Percentiles rank a stretch among this genome's conserved stretches.
These are phyloP conservation scores for Plebejus anna DNA, from an alignment of 2,888 invertebrate genomes.

Conservation along the genomic window DNA sequence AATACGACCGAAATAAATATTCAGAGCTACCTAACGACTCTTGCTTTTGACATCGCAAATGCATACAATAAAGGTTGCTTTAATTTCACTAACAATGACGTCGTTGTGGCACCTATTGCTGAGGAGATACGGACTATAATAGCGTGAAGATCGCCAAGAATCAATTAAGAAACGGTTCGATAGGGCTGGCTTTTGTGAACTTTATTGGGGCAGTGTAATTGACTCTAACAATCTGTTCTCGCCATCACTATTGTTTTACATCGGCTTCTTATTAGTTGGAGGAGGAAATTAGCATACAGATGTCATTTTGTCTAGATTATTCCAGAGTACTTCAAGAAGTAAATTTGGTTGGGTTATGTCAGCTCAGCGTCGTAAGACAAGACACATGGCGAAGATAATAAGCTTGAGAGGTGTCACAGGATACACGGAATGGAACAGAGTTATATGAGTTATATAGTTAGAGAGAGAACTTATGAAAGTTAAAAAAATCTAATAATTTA, in stretches of 20 bases:
- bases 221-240: slow-evolving; percentile 32
- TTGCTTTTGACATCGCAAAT: slow-evolving; percentile 16
- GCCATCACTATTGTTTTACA: slow-evolving; percentile 5
- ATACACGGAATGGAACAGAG: too few species aligned
- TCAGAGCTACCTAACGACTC: slow-evolving; percentile 9
- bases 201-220: slow-evolving; percentile 31
- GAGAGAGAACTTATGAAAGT: too few species aligned
- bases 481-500: too few species aligned
- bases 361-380: too few species aligned
- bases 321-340: too few species aligned
- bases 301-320: too few species aligned
- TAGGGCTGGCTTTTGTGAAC: slow-evolving; percentile 29
- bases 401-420: too few species aligned
- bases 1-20: slow-evolving; percentile 18
- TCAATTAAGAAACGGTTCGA: slow-evolving; percentile 33
- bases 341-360: too few species aligned
- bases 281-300: not conserved
- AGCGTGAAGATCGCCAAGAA: slow-evolving; percentile 26
- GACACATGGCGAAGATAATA: too few species aligned
- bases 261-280: not conserved
- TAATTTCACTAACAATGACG: slow-evolving; percentile 17
- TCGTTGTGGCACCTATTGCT: not conserved
- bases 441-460: too few species aligned
- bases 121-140: not conserved
- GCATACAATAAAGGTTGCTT: slow-evolving; percentile 18